Evolutionary conservation across 2,888 invertebrate genomes (phyloP), one percentile per base, ranked within the genome.

Genomic region (Allacma fusca): DNA sequence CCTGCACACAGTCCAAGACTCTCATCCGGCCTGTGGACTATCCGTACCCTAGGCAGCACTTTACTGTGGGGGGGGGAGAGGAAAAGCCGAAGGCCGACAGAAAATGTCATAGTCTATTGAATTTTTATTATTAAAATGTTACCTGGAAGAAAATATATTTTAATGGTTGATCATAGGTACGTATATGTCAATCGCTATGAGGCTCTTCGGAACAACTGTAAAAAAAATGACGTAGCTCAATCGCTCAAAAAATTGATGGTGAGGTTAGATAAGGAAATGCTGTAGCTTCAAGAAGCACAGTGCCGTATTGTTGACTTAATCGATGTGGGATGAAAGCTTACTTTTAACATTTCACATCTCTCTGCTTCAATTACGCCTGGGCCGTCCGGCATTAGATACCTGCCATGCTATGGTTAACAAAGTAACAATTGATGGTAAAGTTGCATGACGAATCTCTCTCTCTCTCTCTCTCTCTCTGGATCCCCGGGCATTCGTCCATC

Each of bases 231-330:
- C 73, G 59, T 62, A 62, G 62, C 62, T 62, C 62, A 73, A 73
- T 73, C 62, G 62, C 40, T 64, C 73, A 71, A 73, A 59, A 67
- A 77, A 59, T 77, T 78, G 78, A 78, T 79, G 64, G 75, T 71
- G 71, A 75, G 77, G 64, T 65, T 24, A 77, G 79, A 79, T 77
- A 79, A 79, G 72, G 72, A 71, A 72, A 69, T 71, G 67, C 71
- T 71, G 64, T 70, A 76, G 73, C 64, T 76, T 62, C 62, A 78
- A 70, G 75, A 50, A 72, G 75, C 72, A 57, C 69, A 75, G 77
- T 77, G 75, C 77, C 73, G 65, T 76, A 80, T 80, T 80, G 80
- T 80, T 80, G 78, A 78, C 80, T 77, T 80, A 80, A 80, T 78
- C 76, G 77, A 78, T 76, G 50, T 65, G 69, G 68, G 43, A 68